Percentiles rank a stretch among this genome's conserved stretches.
phyloP scores from a whole-genome alignment of 2,888 invertebrate species.

The Dimorphilus gyrociliatus region DNA sequence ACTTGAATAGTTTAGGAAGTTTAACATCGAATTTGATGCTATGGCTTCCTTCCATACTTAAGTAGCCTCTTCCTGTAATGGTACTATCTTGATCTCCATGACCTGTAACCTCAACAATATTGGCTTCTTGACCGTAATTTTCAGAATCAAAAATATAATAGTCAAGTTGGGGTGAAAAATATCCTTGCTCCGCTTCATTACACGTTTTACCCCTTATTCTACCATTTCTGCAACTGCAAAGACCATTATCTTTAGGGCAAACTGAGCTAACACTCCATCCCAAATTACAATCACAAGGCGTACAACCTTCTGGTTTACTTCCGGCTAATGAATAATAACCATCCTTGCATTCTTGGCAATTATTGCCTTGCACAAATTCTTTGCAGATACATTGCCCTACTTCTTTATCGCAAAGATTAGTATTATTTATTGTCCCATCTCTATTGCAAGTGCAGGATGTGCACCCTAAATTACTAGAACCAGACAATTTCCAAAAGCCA shows the following conservation, averaged over 20 bases:
- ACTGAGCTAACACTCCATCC: conserved; percentile 10
- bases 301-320: conserved; percentile 15
- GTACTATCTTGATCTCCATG: conserved; percentile 10
- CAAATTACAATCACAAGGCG: conserved; percentile 14
- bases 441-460: conserved; percentile 14
- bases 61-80: conserved; percentile 17
- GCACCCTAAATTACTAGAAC: conserved; percentile 65
- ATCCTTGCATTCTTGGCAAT: conserved; percentile 17
- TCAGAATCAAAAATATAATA: conserved; percentile 5
- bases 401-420: conserved; percentile 14
- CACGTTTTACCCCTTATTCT: too few species aligned
- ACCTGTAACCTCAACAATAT: conserved; percentile 11
- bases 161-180: too few species aligned
- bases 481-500: conserved; percentile 80
- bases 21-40: too few species aligned
- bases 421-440: conserved; percentile 10
- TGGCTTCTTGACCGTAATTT: too few species aligned
- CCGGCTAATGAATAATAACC: not conserved
- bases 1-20: too few species aligned
- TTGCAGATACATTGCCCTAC: conserved; percentile 17
- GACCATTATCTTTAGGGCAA: conserved; percentile 12
- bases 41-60: too few species aligned
- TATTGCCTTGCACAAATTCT: conserved; percentile 10
- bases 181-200: too few species aligned
- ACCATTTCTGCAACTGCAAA: conserved; percentile 12